Percentiles rank a stretch among this genome's conserved stretches.
These are phyloP conservation scores for Psilopsiagon aurifrons DNA, from an alignment of 2,113 vertebrate genomes.

Conservation along the genomic window DNA sequence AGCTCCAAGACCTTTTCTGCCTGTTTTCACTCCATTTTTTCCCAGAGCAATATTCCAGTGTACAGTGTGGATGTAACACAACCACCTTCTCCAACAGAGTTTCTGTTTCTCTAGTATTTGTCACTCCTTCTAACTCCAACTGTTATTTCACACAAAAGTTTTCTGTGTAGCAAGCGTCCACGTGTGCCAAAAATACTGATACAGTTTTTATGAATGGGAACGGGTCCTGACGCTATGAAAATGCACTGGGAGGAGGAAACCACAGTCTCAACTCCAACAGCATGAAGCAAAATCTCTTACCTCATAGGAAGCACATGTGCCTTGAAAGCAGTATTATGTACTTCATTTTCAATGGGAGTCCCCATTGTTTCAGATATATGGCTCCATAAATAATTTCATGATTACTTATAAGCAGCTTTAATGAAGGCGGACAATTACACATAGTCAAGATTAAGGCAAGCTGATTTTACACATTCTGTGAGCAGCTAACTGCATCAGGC, in stretches of 20 bases:
- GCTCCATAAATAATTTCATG: background rate
- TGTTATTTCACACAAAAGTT: background rate
- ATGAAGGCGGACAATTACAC: background rate
- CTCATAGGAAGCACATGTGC: background rate
- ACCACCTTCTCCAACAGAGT: background rate
- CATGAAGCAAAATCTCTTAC: background rate
- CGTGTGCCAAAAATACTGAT: background rate
- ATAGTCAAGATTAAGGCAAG: background rate
- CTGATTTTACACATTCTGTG: background rate
- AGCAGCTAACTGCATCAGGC: background rate
- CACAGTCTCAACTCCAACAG: background rate
- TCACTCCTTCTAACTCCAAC: background rate
- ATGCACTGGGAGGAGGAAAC: background rate
- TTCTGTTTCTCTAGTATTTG: background rate
- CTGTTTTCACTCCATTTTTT: background rate
- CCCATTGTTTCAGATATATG: background rate
- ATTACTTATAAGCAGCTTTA: background rate
- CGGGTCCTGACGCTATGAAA: background rate
- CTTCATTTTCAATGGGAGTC: background rate
- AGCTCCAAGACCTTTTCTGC: background rate
- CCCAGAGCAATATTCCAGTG: background rate
- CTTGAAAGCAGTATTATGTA: background rate
- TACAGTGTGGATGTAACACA: background rate
- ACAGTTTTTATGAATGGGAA: background rate
- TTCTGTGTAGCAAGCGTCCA: background rate